Evolutionary conservation across 1,140 invertebrate species (phyloP), one percentile per base, ranked within the genome.

Genomic region (Camponotus floridanus): DNA sequence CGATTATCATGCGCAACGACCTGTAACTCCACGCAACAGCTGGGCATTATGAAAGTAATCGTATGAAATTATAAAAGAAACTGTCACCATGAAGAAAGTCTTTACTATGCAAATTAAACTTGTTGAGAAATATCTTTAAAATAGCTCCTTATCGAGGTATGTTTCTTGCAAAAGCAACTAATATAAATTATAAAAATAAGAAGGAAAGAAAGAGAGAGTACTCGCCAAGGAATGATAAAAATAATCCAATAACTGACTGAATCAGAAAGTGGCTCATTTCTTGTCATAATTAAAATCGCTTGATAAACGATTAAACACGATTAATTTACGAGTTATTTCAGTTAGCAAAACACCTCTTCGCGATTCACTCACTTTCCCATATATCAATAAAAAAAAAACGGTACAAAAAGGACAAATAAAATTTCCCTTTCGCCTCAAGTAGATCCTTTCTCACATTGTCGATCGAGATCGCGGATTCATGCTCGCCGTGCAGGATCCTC

Each of bases 1-100:
- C 21, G 65, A 80, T 70, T 73, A 61, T 83, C 68, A 61, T 62
- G 79, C 79, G 79, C 73, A 55, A 83, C 79, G 79, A 42, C 55
- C 55, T 33, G 39, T 31, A 83, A 70, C 21, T n/a, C 68, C 31
- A 36, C 67, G 79, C 39, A 59, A 62, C 68, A 55, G 57, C 68
- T 73, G 55, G 18, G 79, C 39, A 74, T 62, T 83, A 57, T 74
- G 68, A 83, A 74, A 83, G 74, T 83, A 83, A 83, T 83, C 79
- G 31, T 74, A 73, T 26, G n/a, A n/a, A 33, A 74, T 74, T 61
- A 33, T 61, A 83, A 68, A 83, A 61, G 33, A 70, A 39, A 74
- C 79, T 45, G 79, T 48, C 79, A n/a, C 7, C 39, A 18, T 21
- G 45, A 62, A 36, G 55, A 74, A 62, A 61, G 39, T 74, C 26